These are phyloP conservation scores for Oligia fasciuncula DNA, from an alignment of 2,888 invertebrate genomes.

Conservation along the genomic window DNA sequence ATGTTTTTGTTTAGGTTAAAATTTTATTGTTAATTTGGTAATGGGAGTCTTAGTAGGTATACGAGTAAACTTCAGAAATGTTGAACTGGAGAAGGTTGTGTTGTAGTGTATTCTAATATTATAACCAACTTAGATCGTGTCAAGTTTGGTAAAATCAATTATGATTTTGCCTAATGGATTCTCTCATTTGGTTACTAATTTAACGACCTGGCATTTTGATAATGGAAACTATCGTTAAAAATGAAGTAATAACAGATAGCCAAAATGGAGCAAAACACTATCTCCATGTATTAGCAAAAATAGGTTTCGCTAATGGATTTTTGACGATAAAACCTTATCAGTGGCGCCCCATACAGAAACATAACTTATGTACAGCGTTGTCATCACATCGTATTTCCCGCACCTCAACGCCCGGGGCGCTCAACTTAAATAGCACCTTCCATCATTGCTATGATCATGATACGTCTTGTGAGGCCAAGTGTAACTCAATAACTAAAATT, in stretches of 20 bases:
- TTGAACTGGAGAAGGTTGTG: background rate
- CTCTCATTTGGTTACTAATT: background rate
- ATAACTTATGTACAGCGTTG: slow-evolving; percentile 9
- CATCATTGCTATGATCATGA: slow-evolving; percentile 38
- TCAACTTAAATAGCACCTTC: slow-evolving; percentile 27
- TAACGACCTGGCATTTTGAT: slow-evolving; percentile 3
- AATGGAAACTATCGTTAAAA: background rate
- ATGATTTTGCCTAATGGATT: background rate
- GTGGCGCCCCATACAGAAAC: slow-evolving; percentile 24
- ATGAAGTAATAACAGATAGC: background rate
- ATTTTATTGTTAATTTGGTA: slow-evolving; percentile 27
- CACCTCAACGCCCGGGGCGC: background rate
- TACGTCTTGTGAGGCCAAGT: slow-evolving; percentile 54
- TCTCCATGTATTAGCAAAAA: slow-evolving; percentile 32
- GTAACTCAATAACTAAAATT: slow-evolving; percentile 70
- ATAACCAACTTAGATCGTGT: background rate
- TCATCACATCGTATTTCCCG: slow-evolving; percentile 22
- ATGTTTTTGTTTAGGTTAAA: slow-evolving; percentile 29
- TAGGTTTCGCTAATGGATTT: slow-evolving; percentile 56
- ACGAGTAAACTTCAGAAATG: slow-evolving; percentile 12
- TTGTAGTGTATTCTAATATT: background rate
- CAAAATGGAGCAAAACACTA: slow-evolving; percentile 13
- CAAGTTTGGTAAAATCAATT: background rate
- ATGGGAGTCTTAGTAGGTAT: background rate
- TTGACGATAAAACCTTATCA: slow-evolving; percentile 57